Evolutionary conservation across 2,113 vertebrate species (phyloP), one percentile per base, ranked within the genome.

Genomic region (Charadrius vociferus): DNA sequence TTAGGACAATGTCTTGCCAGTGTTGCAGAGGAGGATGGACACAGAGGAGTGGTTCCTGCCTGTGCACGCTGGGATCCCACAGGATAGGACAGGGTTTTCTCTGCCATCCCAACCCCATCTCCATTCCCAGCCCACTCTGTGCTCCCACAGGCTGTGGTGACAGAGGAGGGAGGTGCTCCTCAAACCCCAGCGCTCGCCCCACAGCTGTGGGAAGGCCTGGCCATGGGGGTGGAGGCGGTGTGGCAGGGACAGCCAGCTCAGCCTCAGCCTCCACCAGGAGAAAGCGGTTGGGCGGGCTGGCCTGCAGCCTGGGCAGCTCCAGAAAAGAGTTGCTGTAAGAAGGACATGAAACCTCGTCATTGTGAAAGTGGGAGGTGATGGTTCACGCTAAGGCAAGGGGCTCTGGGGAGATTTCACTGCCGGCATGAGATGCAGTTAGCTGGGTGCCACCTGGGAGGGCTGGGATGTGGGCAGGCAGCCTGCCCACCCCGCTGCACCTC

Each of bases 151-250:
- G 39, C 43, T 59, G 58, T 2, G 3, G 56, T 5, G 2, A 81
- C 1, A 3, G 50, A 62, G 36, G 10, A 72, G 17, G 34, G 11
- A 85, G 59, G 29, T 47, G 55, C 10, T 87, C 7, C 71, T 79
- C 66, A 75, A 15, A 6, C 10, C 34, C 0, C 0, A 62, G 50
- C 1, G 0, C 45, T 81, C 2, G 1, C 17, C 24, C 7, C 56
- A 58, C 10, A 16, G 13, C 20, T 8, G 15, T 47, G 37, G 1
- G 3, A 71, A 67, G 77, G 41, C 50, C 70, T 49, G 81, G 65
- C n/a, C 34, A 2, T 1, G 4, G 22, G 7, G 21, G 2, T 32
- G 37, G 70, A 59, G 41, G 34, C 0, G 0, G 27, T 34, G 21
- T 3, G 4, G n/a, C 27, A 52, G 16, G 18, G 47, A 37, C 6